Evolutionary conservation across 92 coral and sea anemone genomes (phyloP), one percentile per base, ranked within the genome.

Genomic region (Parazoanthus swiftii): DNA sequence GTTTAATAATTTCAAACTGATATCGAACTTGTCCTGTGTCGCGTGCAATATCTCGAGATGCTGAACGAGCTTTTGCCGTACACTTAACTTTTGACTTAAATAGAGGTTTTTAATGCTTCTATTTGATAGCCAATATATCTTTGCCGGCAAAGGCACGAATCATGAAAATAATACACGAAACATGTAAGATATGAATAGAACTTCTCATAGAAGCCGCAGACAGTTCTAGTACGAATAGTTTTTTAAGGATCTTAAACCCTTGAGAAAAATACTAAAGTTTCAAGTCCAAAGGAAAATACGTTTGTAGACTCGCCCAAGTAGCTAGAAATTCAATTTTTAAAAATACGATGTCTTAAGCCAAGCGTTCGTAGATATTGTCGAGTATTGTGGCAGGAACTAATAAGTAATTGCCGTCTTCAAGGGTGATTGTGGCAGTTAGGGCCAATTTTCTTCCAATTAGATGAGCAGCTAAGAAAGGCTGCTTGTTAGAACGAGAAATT

Each of bases 351-450:
- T 1, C 0, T 4, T 39, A 39, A 84, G 26, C 29, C 68, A 39
- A 83, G 79, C 3, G 79, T 7, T 38, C 43, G 48, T 18, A 72
- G 77, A 68, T n/a, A n/a, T n/a, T n/a, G n/a, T n/a, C n/a, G n/a
- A n/a, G n/a, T 68, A 70, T 67, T 70, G 42, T 48, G 58, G 87
- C n/a, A 46, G 46, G 42, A 46, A 26, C 7, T 84, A 46, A 84
- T 84, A 70, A 84, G 48, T 82, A 71, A 84, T 84, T 84, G 70
- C 46, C 72, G 86, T 84, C 87, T 68, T 84, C 87, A 71, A 43
- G 44, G n/a, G 37, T 9, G 78, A 83, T 83, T 83, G 68, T 83
- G 87, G 44, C 79, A 70, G 43, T 48, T 43, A 48, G 66, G n/a
- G 79, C 79, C 72, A 84, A 84, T 84, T 79, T 25, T 15, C 44